Base-by-base conservation (phyloP, 1,140 invertebrate species). In the Penaeus vannamei region DNA sequence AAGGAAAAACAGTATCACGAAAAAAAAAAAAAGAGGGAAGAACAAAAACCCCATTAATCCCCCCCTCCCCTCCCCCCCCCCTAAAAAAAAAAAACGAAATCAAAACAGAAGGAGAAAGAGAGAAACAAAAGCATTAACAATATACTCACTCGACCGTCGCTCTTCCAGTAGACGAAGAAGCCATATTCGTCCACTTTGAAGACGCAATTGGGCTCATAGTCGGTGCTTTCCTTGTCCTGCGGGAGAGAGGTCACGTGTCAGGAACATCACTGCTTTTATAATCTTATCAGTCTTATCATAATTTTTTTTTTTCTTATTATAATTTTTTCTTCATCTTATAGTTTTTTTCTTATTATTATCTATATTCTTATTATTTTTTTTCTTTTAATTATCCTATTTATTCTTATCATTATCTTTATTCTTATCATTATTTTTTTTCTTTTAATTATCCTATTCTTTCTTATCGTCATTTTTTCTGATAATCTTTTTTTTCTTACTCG, bases 141-240 rank as follows among this genome's bases (percentile, higher is more conserved):
- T 32, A 46, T 64, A 91, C 95, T 95, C 94, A 99, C 98, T 95
- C 95, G 95, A 90, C 97, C 97, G 91, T 99, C 98, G 93, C 98
- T 98, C 93, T 99, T 99, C 98, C 98, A 99, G 93, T 98, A 98
- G 90, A 99, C 97, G 94, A 99, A 99, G 94, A 99, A 99, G 76
- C 98, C 98, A 94, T 98, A 98, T 93, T 99, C 98, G 93, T 99
- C 99, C 36, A 99, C 98, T 94, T 97, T 97, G 93, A 99, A 98
- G 85, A 96, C 93, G 92, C 98, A 98, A 92, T 96, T 96, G 83
- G 96, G 94, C 93, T 99, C 98, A 72, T 97, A 95, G 91, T 97
- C 96, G 26, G 95, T 95, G 92, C 97, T 97, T 93, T 98, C 98
- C 93, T 97, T 98, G 92, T 98, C 97, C 94, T 95, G 82, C 23